phyloP scores from a whole-genome alignment of 2,888 invertebrate species.

The Synergus umbraculus region DNA sequence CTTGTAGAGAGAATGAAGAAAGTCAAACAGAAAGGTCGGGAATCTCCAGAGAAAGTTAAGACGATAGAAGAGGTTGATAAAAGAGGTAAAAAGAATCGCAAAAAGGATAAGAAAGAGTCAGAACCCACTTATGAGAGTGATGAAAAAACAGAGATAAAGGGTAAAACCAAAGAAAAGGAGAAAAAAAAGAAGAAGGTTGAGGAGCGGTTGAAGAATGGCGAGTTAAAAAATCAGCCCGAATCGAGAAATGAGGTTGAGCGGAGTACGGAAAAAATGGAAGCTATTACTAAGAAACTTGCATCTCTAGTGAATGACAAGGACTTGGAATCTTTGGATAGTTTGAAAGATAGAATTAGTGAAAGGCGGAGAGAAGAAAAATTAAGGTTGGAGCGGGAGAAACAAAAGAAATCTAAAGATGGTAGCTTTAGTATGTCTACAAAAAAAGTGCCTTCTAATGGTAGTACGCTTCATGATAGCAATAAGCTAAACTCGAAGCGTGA shows the following conservation, averaged over 20 bases:
- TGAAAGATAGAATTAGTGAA: conserved; percentile 74
- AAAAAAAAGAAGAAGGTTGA: conserved; percentile 71
- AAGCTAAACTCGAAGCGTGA: conserved; percentile 66
- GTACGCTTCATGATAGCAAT: conserved; percentile 69
- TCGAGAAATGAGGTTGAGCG: conserved; percentile 79
- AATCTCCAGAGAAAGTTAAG: conserved; percentile 56
- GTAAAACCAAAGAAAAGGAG: conserved; percentile 73
- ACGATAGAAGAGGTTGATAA: conserved; percentile 70
- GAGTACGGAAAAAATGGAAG: conserved; percentile 63
- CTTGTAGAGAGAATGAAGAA: conserved; percentile 65
- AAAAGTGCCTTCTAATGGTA: conserved; percentile 77
- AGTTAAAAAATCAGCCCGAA: conserved; percentile 79
- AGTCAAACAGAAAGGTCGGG: conserved; percentile 65
- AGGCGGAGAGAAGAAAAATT: conserved; percentile 72
- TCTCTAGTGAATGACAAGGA: conserved; percentile 70
- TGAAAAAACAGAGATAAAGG: conserved; percentile 72
- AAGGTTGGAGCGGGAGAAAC: conserved; percentile 71
- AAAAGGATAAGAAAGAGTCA: conserved; percentile 60
- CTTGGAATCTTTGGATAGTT: conserved; percentile 73
- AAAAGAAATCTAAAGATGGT: conserved; percentile 68
- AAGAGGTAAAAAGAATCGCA: conserved; percentile 63
- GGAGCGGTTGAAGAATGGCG: conserved; percentile 81
- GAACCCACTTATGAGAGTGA: conserved; percentile 53
- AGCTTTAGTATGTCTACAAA: conserved; percentile 67
- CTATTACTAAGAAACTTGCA: conserved; percentile 69